Base-by-base conservation (phyloP, 2,113 vertebrate species). In the Stegostoma tigrinum region DNA sequence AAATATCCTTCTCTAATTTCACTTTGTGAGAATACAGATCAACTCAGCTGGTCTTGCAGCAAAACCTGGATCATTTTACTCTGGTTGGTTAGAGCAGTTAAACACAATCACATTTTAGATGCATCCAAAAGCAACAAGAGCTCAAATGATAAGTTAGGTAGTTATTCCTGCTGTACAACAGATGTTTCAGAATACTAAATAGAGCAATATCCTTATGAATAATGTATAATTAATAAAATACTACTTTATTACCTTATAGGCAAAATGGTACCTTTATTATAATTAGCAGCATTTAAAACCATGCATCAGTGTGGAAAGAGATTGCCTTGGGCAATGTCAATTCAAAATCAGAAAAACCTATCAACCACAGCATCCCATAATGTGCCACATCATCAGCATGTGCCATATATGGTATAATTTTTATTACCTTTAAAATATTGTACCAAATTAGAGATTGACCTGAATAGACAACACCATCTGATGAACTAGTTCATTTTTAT, bases 161-260 rank as follows among this genome's bases (percentile, higher is more conserved):
- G 12, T 90, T 90, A 90, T 90, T 90, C 14, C 52, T 15, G n/a
- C 55, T 34, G n/a, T 55, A 64, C 64, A n/a, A 61, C 52, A 64
- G 52, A 90, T 61, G 27, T 27, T 12, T 34, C 55, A 90, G 55
- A 89, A 89, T 86, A 86, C 38, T 48, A 86, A 42, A 48, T 42
- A 48, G 15, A 61, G 64, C 10, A 90, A 90, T 90, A 30, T 90
- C 23, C 30, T 87, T 52, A 90, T 90, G 87, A 90, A 90, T 90
- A 64, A 90, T 90, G 55, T 90, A 90, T 55, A 90, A 61, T 90
- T 90, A 90, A 90, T 90, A 90, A 90, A 90, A 55, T 86, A 90
- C 12, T 1, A 5, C 21, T 64, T 30, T 90, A 55, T 90, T 90
- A 90, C 17, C 52, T 55, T 90, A 61, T 3, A 30, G 30, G 52